phyloP scores from a whole-genome alignment of 2,113 vertebrate genomes.

The Trachemys scripta region DNA sequence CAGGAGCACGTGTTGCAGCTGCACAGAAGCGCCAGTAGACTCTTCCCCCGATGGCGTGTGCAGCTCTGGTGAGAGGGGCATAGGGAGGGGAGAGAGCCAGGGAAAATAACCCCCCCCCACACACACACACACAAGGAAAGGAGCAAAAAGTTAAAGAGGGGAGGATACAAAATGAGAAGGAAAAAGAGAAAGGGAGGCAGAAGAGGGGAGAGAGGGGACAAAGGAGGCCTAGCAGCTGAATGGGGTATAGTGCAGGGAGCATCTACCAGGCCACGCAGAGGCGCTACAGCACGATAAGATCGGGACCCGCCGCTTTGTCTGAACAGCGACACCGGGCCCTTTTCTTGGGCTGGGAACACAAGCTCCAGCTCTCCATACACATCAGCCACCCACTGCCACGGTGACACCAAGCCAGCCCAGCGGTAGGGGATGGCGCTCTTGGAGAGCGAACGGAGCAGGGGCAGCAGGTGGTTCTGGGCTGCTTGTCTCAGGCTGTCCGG shows the following conservation, averaged over 20 bases:
- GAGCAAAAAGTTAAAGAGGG: not conserved
- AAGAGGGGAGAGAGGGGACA: no score
- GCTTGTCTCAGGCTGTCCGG: not conserved
- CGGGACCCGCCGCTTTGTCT: not conserved
- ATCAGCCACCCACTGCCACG: accelerated
- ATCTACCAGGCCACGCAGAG: accelerated
- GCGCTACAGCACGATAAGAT: not conserved
- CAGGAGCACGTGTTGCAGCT: not conserved
- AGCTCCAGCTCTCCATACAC: not conserved
- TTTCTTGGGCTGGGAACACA: accelerated
- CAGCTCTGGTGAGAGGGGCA: no score
- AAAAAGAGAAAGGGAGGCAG: not conserved
- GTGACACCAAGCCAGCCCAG: not conserved
- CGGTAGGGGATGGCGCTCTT: not conserved
- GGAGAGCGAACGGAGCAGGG: not conserved
- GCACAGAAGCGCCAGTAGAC: no score
- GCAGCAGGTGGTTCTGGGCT: not conserved
- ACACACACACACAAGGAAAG: not conserved
- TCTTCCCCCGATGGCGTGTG: not conserved
- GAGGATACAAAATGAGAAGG: no score
- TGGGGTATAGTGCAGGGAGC: not conserved
- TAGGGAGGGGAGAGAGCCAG: not conserved
- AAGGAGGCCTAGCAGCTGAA: no score
- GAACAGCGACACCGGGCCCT: not conserved
- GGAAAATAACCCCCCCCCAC: not conserved